Conservation (phyloP, 1,140 invertebrate genomes). For the Temnothorax curvispinosus region DNA sequence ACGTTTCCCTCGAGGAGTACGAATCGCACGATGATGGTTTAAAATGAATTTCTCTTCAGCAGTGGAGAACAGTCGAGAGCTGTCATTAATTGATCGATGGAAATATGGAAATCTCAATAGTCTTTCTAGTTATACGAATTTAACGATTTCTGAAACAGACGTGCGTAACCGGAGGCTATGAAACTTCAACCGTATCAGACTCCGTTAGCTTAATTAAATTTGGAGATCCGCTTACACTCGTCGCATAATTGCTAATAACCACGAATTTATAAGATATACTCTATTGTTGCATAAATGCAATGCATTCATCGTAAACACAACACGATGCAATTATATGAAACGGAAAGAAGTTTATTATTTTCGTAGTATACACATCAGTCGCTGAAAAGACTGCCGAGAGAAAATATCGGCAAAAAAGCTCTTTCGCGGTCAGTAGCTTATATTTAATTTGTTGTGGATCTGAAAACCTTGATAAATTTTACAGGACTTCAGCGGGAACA, state of each 20-base stretch:
- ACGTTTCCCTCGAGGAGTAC: background rate
- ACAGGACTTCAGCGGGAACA: background rate
- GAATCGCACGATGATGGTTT: background rate
- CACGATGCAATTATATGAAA: background rate
- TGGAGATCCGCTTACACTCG: background rate
- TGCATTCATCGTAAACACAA: background rate
- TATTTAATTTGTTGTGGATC: conserved; percentile 31
- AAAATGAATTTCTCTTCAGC: background rate
- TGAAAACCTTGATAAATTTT: background rate
- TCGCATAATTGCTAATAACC: conserved; percentile 1
- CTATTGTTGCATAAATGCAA: background rate
- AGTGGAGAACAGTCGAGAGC: background rate
- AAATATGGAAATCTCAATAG: background rate
- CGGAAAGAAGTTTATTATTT: conserved; percentile 4
- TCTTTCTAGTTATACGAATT: background rate
- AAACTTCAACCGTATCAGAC: background rate
- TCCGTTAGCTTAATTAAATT: conserved; percentile 17
- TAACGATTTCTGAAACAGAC: conserved; percentile 9
- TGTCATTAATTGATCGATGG: background rate
- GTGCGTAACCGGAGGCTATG: background rate
- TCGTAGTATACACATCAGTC: background rate
- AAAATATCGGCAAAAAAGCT: conserved; percentile 9
- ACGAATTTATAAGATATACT: background rate
- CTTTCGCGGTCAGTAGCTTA: background rate
- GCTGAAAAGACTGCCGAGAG: background rate